Evolutionary conservation across 2,888 invertebrate genomes (phyloP).

Genomic region (Drosophila pseudotakahashii): DNA sequence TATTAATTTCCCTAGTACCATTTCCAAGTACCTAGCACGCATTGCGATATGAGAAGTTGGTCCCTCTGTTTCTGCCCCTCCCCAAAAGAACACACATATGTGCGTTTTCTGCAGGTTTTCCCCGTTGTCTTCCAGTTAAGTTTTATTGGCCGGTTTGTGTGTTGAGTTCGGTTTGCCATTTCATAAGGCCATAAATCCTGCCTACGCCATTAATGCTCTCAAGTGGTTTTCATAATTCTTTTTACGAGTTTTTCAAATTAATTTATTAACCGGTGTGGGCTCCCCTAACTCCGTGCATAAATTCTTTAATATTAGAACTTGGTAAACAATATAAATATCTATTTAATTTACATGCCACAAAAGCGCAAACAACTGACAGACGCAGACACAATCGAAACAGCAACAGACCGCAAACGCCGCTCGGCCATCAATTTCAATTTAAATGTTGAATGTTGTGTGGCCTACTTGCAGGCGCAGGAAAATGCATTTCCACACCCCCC

Average conservation of each 20-base stretch:
- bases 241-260: constrained; percentile 55
- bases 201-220: constrained; percentile 19
- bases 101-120: constrained; percentile 16
- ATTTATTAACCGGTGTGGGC: constrained; percentile 8
- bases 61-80: neutral
- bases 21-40: constrained; percentile 73
- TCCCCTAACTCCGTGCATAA: neutral
- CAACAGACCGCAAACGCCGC: constrained; percentile 44
- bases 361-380: constrained; percentile 15
- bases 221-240: constrained; percentile 62
- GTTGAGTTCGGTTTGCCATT: constrained; percentile 23
- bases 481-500: constrained; percentile 2
- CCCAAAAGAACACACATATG: constrained; percentile 13
- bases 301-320: constrained; percentile 10
- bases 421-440: constrained; percentile 73
- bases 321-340: constrained; percentile 57
- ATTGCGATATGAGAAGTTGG: constrained; percentile 42
- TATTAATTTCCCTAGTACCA: constrained; percentile 29
- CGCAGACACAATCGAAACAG: constrained; percentile 12
- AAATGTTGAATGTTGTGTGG: constrained; percentile 63
- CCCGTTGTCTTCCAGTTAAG: constrained; percentile 8
- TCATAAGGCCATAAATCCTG: constrained; percentile 38
- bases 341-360: constrained; percentile 49
- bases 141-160: constrained; percentile 19
- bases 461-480: constrained; percentile 47